phyloP scores from a whole-genome alignment of 2,888 invertebrate genomes.

The Nycteola revayana region DNA sequence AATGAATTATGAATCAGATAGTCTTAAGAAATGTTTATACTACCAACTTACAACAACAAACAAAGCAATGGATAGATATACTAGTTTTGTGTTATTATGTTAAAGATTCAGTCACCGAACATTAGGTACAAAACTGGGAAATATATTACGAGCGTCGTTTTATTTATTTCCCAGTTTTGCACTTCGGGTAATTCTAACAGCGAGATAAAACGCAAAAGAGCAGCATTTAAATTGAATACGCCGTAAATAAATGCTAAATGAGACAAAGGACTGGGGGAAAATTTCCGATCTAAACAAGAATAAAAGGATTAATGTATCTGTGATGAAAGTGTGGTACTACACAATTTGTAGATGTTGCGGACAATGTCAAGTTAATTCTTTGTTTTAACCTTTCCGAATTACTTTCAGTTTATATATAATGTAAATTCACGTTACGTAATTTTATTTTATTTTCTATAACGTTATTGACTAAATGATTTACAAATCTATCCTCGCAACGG shows the following conservation, averaged over 20 bases:
- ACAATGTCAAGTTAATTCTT: too few relatives aligned
- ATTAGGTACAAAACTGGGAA: conserved; percentile 62
- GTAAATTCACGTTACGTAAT: too few relatives aligned
- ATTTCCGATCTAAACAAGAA: conserved; percentile 72
- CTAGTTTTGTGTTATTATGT: too few relatives aligned
- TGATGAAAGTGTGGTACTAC: conserved; percentile 58
- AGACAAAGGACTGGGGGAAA: conserved; percentile 74
- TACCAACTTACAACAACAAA: conserved; percentile 22
- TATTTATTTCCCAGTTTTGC: too few relatives aligned
- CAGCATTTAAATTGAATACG: conserved; percentile 77
- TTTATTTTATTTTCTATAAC: too few relatives aligned
- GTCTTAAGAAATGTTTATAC: conserved; percentile 29
- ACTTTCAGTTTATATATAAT: too few relatives aligned
- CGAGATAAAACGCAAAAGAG: conserved; percentile 74
- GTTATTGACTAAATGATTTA: too few relatives aligned
- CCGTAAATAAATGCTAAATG: conserved; percentile 78
- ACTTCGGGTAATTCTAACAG: conserved; percentile 61
- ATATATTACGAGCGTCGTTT: conserved; percentile 67
- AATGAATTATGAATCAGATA: conserved; percentile 31
- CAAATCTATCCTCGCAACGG: too few relatives aligned
- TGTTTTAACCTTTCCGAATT: too few relatives aligned
- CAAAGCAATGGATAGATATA: conserved; percentile 29
- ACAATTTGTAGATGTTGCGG: too few relatives aligned
- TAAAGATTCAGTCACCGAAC: conserved; percentile 50
- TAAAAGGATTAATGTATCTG: conserved; percentile 72